Evolutionary conservation across 2,113 vertebrate genomes (phyloP).

Genomic region (Laticauda colubrina): DNA sequence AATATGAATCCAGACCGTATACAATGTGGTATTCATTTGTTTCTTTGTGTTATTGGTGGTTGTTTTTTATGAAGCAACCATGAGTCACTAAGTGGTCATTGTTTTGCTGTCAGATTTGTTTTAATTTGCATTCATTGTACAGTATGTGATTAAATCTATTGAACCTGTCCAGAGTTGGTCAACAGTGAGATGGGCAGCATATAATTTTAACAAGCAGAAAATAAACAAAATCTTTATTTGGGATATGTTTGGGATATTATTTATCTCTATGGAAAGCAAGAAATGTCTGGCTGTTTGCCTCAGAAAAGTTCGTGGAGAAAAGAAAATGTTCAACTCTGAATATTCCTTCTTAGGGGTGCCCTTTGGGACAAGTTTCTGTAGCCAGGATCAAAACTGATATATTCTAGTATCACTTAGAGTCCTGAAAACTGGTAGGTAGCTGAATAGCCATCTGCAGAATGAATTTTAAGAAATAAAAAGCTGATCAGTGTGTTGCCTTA

Average conservation of each 20-base stretch:
- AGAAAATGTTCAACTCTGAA: background rate
- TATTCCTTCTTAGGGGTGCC: background rate
- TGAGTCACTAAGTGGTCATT: background rate
- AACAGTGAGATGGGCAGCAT: background rate
- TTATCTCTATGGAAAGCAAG: background rate
- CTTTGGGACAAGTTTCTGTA: background rate
- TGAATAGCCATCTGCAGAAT: background rate
- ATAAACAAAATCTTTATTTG: background rate
- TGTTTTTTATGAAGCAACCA: background rate
- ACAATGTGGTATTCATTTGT: background rate
- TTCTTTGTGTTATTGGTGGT: background rate
- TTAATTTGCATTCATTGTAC: background rate
- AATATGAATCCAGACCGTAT: background rate
- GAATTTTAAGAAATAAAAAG: background rate
- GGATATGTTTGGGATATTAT: background rate
- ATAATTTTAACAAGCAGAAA: background rate
- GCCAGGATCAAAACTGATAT: background rate
- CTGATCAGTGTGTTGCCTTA: background rate
- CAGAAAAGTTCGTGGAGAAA: background rate
- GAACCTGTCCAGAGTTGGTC: background rate
- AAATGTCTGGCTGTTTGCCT: background rate
- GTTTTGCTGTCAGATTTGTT: background rate
- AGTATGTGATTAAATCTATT: background rate
- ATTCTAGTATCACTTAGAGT: background rate
- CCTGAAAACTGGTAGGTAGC: background rate